A percentile compares a stretch with the other conserved stretches of the same genome.
phyloP scores from a whole-genome alignment of 2,888 invertebrate species.

The Catocala fraxini region DNA sequence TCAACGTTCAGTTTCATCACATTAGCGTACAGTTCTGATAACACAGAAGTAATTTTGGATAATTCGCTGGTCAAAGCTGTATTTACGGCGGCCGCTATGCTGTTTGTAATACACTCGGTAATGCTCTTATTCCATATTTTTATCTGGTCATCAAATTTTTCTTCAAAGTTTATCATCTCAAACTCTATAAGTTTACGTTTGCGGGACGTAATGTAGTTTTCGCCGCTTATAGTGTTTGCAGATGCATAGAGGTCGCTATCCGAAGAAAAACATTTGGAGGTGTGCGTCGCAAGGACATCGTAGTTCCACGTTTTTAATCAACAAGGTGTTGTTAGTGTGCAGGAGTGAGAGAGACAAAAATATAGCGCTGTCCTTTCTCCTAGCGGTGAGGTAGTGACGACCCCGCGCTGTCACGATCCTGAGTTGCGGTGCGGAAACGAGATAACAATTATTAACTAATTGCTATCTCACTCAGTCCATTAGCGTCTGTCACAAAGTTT shows the following conservation, averaged over 20 bases:
- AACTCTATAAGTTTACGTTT: background rate
- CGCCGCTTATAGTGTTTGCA: background rate
- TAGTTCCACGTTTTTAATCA: too few species aligned
- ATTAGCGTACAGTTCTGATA: background rate
- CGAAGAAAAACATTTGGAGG: background rate
- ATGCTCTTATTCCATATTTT: constrained; percentile 1
- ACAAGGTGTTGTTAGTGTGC: too few species aligned
- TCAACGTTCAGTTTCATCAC: background rate
- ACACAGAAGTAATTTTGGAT: background rate
- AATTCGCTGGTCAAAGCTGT: background rate
- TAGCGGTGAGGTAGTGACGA: too few species aligned
- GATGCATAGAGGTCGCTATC: background rate
- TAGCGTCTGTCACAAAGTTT: too few species aligned
- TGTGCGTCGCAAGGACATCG: background rate
- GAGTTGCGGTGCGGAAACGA: too few species aligned
- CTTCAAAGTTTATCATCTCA: background rate
- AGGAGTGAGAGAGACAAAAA: too few species aligned
- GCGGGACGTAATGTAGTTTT: background rate
- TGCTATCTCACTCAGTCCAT: too few species aligned
- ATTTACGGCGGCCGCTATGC: background rate
- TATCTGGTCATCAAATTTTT: background rate
- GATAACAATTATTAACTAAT: too few species aligned
- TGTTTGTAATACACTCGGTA: too few species aligned
- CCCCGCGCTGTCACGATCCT: too few species aligned
- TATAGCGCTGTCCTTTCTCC: too few species aligned